Conservation (phyloP, 2,888 invertebrate genomes). For the Aspidiotus destructor region DNA sequence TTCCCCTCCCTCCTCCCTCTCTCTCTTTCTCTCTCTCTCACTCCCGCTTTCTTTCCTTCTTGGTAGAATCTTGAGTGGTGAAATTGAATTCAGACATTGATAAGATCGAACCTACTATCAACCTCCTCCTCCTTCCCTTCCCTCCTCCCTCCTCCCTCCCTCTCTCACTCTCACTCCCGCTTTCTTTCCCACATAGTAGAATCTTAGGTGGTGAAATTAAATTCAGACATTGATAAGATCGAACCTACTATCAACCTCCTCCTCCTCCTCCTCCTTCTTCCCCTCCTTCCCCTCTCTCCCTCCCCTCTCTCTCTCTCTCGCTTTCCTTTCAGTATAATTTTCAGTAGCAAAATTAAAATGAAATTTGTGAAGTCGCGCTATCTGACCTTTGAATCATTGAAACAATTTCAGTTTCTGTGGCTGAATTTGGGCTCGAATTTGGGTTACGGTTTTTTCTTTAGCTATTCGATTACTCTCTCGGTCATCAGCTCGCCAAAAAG, state of each 20-base stretch:
- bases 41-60: background rate
- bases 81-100: background rate
- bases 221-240: background rate
- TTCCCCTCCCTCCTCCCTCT: background rate
- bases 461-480: too few relatives aligned
- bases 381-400: too few relatives aligned
- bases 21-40: background rate
- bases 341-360: too few relatives aligned
- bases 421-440: too few relatives aligned
- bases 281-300: background rate
- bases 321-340: too few relatives aligned
- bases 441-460: too few relatives aligned
- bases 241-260: too few relatives aligned
- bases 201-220: background rate
- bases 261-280: background rate
- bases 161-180: background rate
- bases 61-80: background rate
- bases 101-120: too few relatives aligned
- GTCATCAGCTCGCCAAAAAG: too few relatives aligned
- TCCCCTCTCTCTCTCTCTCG: too few relatives aligned
- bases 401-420: too few relatives aligned
- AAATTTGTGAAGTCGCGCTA: too few relatives aligned
- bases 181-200: background rate
- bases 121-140: background rate
- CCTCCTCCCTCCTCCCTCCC: background rate